Base-by-base conservation (phyloP, 1,140 invertebrate genomes). In the Cydia pomonella region DNA sequence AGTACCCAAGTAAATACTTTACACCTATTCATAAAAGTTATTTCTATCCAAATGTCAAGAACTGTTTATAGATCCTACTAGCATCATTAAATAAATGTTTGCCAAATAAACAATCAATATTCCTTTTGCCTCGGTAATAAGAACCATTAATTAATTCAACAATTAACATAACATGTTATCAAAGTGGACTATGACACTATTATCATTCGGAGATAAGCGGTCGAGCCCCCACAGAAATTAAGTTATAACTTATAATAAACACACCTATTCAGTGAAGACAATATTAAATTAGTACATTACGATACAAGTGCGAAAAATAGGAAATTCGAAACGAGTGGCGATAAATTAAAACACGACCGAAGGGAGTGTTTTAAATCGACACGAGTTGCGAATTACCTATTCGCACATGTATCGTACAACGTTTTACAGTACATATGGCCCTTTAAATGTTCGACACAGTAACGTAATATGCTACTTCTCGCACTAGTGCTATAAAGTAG, bases 141-240 rank as follows among this genome's bases (percentile, higher is more conserved):
- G 21, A 59, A 23, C 18, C n/a, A 53, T n/a, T 21, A 5, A 23
- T 23, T 59, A 21, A 23, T 23, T 23, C 53, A 1, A 9, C 23
- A 59, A 59, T 59, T 10, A 21, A 59, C 53, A 59, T 59, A 23
- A 59, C 53, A 33, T 1, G 29, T 69, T 69, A 69, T 69, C 64
- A 41, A 10, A 41, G 1, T 33, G 64, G 13, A 18, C 64, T 69
- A 25, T 69, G 64, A 69, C 27, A 69, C 9, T 33, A 16, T 38
- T 33, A 69, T 69, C 33, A 10, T 69, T 69, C 2, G 7, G 7
- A 69, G 64, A 69, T 69, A 69, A 18, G 5, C 18, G 2, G 64
- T 38, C 64, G 64, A 69, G 64, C 64, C 64, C 6, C 64, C 29
- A 23, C 12, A 38, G 33, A 69, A 69, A 16, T 29, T 5, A 0